These are phyloP conservation scores for Mimumesa dahlbomi DNA, from an alignment of 2,888 invertebrate genomes.

Conservation along the genomic window DNA sequence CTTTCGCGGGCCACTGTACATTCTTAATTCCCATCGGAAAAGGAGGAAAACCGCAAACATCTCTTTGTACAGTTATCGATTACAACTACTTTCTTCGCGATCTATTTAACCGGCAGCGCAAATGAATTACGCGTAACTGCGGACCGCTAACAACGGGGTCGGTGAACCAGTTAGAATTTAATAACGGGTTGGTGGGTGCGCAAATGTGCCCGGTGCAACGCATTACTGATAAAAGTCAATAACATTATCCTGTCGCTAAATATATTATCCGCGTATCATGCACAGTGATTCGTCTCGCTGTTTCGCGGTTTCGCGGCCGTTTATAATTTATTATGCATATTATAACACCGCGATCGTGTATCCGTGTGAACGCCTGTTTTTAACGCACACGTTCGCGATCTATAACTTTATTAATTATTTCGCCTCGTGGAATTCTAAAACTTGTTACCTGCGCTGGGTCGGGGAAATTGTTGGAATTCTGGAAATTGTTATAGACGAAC, in stretches of 20 bases:
- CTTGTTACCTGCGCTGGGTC: too few species aligned
- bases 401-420: too few species aligned
- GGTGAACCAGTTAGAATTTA: slow-evolving; percentile 21
- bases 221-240: slow-evolving; percentile 11
- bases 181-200: slow-evolving; percentile 14
- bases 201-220: neutral
- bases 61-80: slow-evolving; percentile 6
- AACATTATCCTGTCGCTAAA: slow-evolving; percentile 7
- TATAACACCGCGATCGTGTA: too few species aligned
- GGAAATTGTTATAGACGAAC: too few species aligned
- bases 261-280: neutral
- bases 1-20: too few species aligned
- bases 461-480: too few species aligned
- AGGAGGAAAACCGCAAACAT: too few species aligned
- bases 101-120: slow-evolving; percentile 16
- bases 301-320: neutral
- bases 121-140: slow-evolving; percentile 4
- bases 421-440: too few species aligned
- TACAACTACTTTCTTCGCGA: slow-evolving; percentile 1
- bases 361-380: too few species aligned
- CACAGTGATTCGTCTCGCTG: slow-evolving; percentile 5
- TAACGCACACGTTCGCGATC: too few species aligned
- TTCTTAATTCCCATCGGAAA: too few species aligned
- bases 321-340: neutral
- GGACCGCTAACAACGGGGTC: neutral